These are phyloP conservation scores for Cyprinella venusta DNA, from an alignment of 2,797 vertebrate species.

Conservation along the genomic window DNA sequence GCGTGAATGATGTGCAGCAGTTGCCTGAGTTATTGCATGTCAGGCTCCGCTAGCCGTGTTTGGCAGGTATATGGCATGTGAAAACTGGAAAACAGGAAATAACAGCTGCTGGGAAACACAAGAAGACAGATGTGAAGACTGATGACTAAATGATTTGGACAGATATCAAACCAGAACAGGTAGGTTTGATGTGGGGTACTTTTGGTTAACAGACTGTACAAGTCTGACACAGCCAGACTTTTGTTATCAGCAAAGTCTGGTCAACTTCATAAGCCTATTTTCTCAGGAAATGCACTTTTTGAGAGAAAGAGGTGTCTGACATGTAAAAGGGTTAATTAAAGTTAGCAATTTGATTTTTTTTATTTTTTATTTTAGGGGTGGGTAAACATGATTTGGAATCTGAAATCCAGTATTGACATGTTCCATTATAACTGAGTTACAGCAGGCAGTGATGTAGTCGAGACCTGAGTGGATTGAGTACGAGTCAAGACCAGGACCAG, in stretches of 20 bases:
- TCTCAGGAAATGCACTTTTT: not conserved
- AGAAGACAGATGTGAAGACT: constrained; percentile 71
- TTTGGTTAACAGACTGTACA: constrained; percentile 35
- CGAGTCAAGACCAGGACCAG: not conserved
- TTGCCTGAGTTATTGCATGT: constrained; percentile 48
- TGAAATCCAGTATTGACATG: not conserved
- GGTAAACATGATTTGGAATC: not conserved
- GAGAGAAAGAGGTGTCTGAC: not conserved
- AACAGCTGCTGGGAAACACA: constrained; percentile 76
- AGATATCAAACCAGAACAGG: constrained; percentile 48
- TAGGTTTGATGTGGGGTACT: constrained; percentile 19
- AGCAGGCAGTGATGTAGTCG: not conserved
- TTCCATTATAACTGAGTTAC: not conserved
- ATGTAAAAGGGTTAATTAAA: not conserved
- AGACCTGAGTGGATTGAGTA: not conserved
- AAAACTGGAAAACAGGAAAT: constrained; percentile 62
- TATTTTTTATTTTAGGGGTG: too few species aligned
- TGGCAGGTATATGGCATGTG: constrained; percentile 57
- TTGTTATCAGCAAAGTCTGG: not conserved
- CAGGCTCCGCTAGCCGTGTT: constrained; percentile 50
- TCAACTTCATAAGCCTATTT: not conserved
- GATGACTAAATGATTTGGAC: constrained; percentile 75
- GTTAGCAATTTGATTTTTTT: not conserved
- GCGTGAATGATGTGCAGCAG: constrained; percentile 40
- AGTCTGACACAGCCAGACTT: constrained; percentile 12